These are phyloP conservation scores for Rana temporaria DNA, from an alignment of 2,113 vertebrate species.

Conservation along the genomic window DNA sequence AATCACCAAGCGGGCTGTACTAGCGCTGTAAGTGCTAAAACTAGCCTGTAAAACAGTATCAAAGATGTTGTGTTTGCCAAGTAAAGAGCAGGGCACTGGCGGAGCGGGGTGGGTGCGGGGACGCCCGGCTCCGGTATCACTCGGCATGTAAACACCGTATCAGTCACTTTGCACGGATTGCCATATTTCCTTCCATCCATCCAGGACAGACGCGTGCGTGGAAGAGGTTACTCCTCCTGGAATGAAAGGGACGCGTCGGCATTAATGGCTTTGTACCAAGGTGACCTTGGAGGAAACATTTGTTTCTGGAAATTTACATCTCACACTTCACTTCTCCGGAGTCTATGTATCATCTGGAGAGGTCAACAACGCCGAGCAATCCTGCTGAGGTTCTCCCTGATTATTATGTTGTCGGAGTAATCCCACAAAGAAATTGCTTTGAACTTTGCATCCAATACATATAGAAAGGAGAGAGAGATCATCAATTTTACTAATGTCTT, in stretches of 20 bases:
- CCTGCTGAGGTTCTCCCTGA: background rate
- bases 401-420: conserved; percentile 14
- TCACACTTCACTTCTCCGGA: background rate
- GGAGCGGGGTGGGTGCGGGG: no score
- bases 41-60: no score
- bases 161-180: background rate
- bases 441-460: background rate
- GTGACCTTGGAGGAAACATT: conserved; percentile 10
- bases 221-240: conserved; percentile 6
- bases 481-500: no score
- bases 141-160: background rate
- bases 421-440: conserved; percentile 1
- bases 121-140: background rate
- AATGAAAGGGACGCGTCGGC: background rate
- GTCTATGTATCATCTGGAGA: conserved; percentile 1
- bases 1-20: no score
- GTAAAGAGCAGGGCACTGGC: no score
- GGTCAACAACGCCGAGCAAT: background rate
- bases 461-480: no score
- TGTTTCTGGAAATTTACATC: conserved; percentile 2
- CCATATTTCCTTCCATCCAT: background rate
- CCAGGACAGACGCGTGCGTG: background rate
- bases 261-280: background rate
- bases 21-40: no score
- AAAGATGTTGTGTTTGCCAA: no score